These are phyloP conservation scores for Macrosoma leucophasiata DNA, from an alignment of 2,888 invertebrate species.

Conservation along the genomic window DNA sequence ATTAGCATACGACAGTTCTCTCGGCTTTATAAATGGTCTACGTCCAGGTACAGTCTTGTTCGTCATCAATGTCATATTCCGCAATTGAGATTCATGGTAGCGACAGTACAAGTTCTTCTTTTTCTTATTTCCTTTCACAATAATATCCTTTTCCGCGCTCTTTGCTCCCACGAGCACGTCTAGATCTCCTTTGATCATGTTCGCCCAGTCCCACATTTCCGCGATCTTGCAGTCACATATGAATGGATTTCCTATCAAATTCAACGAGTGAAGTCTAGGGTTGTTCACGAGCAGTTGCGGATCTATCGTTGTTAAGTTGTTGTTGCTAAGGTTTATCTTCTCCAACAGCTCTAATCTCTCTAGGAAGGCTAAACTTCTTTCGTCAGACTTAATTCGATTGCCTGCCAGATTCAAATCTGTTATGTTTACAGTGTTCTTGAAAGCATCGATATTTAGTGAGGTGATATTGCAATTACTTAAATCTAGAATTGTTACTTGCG, in stretches of 20 bases:
- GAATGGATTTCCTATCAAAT: slow-evolving; percentile 81
- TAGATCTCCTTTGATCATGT: slow-evolving; percentile 78
- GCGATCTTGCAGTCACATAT: slow-evolving; percentile 81
- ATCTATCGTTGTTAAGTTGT: slow-evolving; percentile 76
- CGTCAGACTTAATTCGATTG: slow-evolving; percentile 70
- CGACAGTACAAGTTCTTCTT: slow-evolving; percentile 79
- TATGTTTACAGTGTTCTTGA: slow-evolving; percentile 77
- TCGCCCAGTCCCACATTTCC: slow-evolving; percentile 84
- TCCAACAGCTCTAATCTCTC: slow-evolving; percentile 73
- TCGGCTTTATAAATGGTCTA: slow-evolving; percentile 74
- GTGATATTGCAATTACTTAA: slow-evolving; percentile 79
- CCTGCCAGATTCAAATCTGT: slow-evolving; percentile 77
- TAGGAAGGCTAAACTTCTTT: slow-evolving; percentile 72
- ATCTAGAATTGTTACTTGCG: slow-evolving; percentile 78
- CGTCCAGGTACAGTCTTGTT: slow-evolving; percentile 73
- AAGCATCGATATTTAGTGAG: slow-evolving; percentile 75
- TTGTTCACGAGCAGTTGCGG: slow-evolving; percentile 74
- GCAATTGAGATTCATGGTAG: slow-evolving; percentile 75
- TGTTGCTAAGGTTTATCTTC: slow-evolving; percentile 78
- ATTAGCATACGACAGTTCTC: slow-evolving; percentile 74
- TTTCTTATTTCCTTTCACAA: slow-evolving; percentile 78
- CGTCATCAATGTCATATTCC: slow-evolving; percentile 58
- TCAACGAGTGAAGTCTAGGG: slow-evolving; percentile 75
- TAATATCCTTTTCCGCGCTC: slow-evolving; percentile 77
- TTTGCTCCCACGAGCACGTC: slow-evolving; percentile 80